A percentile compares a stretch with the other conserved stretches of the same genome.
phyloP scores from a whole-genome alignment of 2,888 invertebrate genomes.

The Zaprionus lineosus region DNA sequence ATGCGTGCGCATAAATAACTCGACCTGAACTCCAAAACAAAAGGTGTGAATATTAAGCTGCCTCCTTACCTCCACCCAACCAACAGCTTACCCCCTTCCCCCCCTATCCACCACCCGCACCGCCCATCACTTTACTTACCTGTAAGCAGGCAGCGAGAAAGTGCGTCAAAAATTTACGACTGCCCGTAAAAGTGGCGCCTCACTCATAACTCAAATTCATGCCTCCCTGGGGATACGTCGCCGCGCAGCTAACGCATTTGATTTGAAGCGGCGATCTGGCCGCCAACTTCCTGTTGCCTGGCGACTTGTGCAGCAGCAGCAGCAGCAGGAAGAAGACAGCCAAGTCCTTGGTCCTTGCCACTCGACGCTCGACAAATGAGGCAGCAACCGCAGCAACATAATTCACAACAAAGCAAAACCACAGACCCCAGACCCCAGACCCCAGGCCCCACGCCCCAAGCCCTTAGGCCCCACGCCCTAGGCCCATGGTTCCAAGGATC shows the following conservation, averaged over 20 bases:
- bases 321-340: too few relatives aligned
- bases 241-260: slow-evolving; percentile 63
- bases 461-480: slow-evolving; percentile 15
- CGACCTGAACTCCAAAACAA: slow-evolving; percentile 46
- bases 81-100: background rate
- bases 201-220: slow-evolving; percentile 76
- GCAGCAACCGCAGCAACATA: slow-evolving; percentile 72
- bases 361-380: slow-evolving; percentile 67
- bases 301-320: background rate
- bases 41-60: slow-evolving; percentile 76
- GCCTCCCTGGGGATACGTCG: slow-evolving; percentile 62
- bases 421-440: slow-evolving; percentile 2
- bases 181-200: slow-evolving; percentile 67
- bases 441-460: slow-evolving; percentile 1
- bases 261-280: slow-evolving; percentile 45
- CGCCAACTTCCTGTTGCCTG: background rate
- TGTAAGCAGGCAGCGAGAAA: background rate
- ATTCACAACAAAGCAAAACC: slow-evolving; percentile 59
- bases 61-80: background rate
- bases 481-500: background rate
- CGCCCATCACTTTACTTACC: too few relatives aligned
- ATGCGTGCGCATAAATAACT: slow-evolving; percentile 75
- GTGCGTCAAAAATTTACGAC: slow-evolving; percentile 67
- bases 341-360: background rate
- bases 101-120: background rate